Base-by-base conservation (phyloP, 1,140 invertebrate species). In the Heterodera schachtii region DNA sequence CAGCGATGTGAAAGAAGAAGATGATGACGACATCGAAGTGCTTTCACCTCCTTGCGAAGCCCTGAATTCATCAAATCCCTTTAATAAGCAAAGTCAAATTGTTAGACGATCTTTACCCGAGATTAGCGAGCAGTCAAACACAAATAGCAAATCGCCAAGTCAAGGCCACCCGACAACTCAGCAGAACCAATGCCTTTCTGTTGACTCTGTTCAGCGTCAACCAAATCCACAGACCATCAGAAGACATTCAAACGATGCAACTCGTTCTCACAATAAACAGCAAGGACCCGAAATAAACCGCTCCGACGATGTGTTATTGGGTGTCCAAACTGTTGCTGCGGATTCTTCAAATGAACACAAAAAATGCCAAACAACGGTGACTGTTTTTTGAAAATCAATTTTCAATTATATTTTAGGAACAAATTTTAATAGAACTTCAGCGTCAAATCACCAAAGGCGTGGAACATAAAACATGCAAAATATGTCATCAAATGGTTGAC, bases 381-480 rank as follows among this genome's bases (percentile, higher is more conserved):
- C 19, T 64, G 0, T 64, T 19, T 64, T 64, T 71, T 71, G 1
- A n/a, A 6, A 71, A 71, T 13, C 31, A 1, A 69, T 41, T 5
- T 71, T 47, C 46, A n/a, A 69, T n/a, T 43, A 64, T 78, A 31
- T 31, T 31, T 78, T 70, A 78, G 77, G 66, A 69, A 19, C 31
- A 46, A 44, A 49, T 46, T 16, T n/a, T 78, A 6, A 9, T 31
- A 5, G 77, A 78, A 70, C 16, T 78, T 7, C 31, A 78, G 0
- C 46, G 70, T 7, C 77, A 78, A 78, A 78, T 78, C 16, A 78
- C 77, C 1, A 78, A 78, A 3, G 64, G 77, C 1, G 43, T 78
- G 11, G 47, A 46, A 21, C 66, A 69, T 11, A 21, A 31, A 43
- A 31, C 13, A 71, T 78, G 77, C 44, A 66, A 78, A 43, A 66